A percentile compares a stretch with the other conserved stretches of the same genome.
These are phyloP conservation scores for Falco biarmicus DNA, from an alignment of 2,797 vertebrate genomes.

Conservation along the genomic window DNA sequence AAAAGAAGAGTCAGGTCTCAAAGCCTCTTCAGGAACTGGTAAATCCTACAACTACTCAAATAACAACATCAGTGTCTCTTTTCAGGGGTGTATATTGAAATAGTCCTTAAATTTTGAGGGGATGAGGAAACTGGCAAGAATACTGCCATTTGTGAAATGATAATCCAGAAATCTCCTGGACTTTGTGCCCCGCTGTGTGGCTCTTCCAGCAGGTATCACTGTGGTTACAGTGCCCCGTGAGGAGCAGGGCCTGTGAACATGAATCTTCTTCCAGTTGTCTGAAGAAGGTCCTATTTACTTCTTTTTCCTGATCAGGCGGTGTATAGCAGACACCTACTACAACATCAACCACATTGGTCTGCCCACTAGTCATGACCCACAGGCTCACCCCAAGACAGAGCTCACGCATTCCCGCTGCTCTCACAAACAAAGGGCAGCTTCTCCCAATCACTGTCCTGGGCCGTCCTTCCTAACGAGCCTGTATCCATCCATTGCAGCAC, in stretches of 20 bases:
- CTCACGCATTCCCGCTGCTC: background rate
- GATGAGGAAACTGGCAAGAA: background rate
- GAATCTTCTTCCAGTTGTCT: background rate
- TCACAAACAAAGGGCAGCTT: fast-evolving
- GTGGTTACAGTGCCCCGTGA: no score
- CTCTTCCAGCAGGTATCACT: background rate
- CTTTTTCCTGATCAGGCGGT: background rate
- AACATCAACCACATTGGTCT: background rate
- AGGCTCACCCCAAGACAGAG: background rate
- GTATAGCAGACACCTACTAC: background rate
- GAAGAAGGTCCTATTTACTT: background rate
- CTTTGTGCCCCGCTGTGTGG: background rate
- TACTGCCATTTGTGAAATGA: background rate
- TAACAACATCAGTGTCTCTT: background rate
- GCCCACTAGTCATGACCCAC: background rate
- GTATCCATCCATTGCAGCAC: background rate
- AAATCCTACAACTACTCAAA: background rate
- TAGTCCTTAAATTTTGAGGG: background rate
- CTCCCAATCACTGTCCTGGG: no score
- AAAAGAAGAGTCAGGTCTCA: background rate
- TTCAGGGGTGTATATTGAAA: background rate
- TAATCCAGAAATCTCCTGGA: background rate
- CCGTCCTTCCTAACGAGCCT: background rate
- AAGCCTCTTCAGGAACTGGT: background rate
- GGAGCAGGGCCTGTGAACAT: background rate